Base-by-base conservation (phyloP, 2,888 invertebrate species). In the Pristionchus maxplancki region DNA sequence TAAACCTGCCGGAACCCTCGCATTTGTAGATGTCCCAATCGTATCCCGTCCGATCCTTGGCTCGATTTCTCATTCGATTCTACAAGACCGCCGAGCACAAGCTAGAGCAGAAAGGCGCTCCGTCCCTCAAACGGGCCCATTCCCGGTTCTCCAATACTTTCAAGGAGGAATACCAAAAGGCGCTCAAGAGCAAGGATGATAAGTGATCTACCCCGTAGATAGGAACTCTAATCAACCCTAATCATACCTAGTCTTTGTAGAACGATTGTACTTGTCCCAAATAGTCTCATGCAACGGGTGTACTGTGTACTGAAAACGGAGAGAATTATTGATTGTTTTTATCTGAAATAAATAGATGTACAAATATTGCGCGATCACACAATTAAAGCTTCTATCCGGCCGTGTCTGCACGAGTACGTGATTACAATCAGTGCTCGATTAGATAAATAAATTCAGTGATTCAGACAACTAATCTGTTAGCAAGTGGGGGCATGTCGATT, bases 151-250 rank as follows among this genome's bases (percentile, higher is more conserved):
- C 91, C 17, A 17, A 88, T 58, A 82, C 90, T 24, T 91, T 90
- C 81, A 89, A 92, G 82, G 91, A 92, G 62, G 92, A 92, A 64
- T 91, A 91, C 83, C 87, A 89, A 44, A 92, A 92, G 86, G 91
- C 91, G 20, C 86, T 92, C 31, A 91, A 92, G 50, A 91, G n/a
- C 87, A 34, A 31, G n/a, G 28, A 28, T n/a, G n/a, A n/a, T n/a
- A n/a, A n/a, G n/a, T n/a, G n/a, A n/a, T n/a, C n/a, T n/a, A n/a
- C n/a, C n/a, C n/a, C n/a, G n/a, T 62, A 85, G 13, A 34, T 24
- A 31, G 62, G n/a, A 31, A 85, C 64, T 37, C 37, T 37, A 74
- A 28, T 5, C 37, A 5, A 13, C 74, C 15, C 78, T 78, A 78
- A 34, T 15, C 74, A 11, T 37, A 15, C 48, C 48, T 64, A n/a